Conservation (phyloP, 2,113 vertebrate genomes). For the Takifugu flavidus region DNA sequence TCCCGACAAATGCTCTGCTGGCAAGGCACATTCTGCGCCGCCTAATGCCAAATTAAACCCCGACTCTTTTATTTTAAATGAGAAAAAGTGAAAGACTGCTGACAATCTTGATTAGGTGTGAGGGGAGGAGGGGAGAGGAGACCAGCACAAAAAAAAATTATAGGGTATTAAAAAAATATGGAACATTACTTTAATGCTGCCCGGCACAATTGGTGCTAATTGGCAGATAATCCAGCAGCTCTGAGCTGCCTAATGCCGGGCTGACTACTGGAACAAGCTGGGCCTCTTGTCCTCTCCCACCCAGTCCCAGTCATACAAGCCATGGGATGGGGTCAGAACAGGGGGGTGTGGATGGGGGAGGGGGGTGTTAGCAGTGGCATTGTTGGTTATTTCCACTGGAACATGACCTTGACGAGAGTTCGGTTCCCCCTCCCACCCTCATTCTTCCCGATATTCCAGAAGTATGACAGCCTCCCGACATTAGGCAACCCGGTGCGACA, state of each 20-base stretch:
- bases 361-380: conserved; percentile 73
- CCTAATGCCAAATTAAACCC: conserved; percentile 80
- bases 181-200: conserved; percentile 76
- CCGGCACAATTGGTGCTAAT: conserved; percentile 80
- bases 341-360: conserved; percentile 54
- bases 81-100: conserved; percentile 71
- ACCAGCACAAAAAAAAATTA: conserved; percentile 68
- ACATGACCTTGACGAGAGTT: conserved; percentile 80
- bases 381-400: conserved; percentile 71
- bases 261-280: conserved; percentile 64
- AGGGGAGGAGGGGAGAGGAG: conserved; percentile 51
- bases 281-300: conserved; percentile 59
- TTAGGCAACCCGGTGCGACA: conserved; percentile 16
- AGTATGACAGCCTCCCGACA: conserved; percentile 30
- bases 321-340: conserved; percentile 67
- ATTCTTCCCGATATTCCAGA: conserved; percentile 59
- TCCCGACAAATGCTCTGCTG: conserved; percentile 70
- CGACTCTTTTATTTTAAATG: conserved; percentile 79
- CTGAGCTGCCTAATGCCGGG: conserved; percentile 65
- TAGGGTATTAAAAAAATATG: conserved; percentile 76
- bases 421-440: conserved; percentile 36
- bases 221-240: conserved; percentile 80
- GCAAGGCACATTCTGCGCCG: conserved; percentile 72
- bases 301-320: conserved; percentile 55
- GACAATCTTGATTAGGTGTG: conserved; percentile 75